Conservation (phyloP, 2,888 invertebrate genomes). For the Zygogramma bicolorata region DNA sequence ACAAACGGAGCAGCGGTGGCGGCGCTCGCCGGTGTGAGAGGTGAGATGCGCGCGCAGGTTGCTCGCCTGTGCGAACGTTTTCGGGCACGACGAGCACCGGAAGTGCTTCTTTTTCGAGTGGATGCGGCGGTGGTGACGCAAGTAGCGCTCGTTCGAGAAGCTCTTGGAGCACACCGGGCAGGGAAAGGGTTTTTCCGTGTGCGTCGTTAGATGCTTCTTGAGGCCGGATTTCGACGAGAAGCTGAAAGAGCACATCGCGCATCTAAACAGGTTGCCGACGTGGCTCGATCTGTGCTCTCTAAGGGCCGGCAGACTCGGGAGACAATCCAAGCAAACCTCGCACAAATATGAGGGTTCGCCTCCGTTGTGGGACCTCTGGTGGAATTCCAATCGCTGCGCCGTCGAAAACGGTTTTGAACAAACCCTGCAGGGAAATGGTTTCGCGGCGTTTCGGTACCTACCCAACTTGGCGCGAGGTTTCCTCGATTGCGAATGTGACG, state of each 20-base stretch:
- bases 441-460: not conserved
- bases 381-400: not conserved
- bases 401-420: slow-evolving; percentile 3
- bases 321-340: not conserved
- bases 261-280: not conserved
- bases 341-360: not conserved
- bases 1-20: not conserved
- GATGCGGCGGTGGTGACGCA: not conserved
- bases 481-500: not conserved
- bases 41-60: not conserved
- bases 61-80: not conserved
- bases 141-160: not conserved
- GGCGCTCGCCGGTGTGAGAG: not conserved
- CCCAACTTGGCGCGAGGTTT: not conserved
- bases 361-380: not conserved
- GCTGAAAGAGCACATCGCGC: not conserved
- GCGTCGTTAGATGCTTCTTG: not conserved
- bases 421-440: not conserved
- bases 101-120: not conserved
- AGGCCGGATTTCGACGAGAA: not conserved
- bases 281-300: not conserved
- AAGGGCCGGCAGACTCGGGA: not conserved
- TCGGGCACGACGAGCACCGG: not conserved
- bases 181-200: not conserved
- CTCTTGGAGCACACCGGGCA: not conserved